Percentiles rank a stretch among this genome's conserved stretches.
Evolutionary conservation across 2,888 invertebrate genomes (phyloP).

Genomic region (Conchocele bisecta): DNA sequence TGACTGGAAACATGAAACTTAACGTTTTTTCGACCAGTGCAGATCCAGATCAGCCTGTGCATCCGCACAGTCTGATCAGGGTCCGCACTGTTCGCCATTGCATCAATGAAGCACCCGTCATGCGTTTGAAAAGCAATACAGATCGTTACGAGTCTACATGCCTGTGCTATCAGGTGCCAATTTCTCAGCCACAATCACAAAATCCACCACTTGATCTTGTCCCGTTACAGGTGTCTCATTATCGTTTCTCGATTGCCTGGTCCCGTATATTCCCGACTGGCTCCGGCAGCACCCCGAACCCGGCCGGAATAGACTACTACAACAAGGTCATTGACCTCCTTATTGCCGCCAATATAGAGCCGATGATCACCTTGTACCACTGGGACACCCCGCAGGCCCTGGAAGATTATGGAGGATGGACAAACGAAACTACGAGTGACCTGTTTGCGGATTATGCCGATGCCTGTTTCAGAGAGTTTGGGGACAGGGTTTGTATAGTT

Average conservation of each 20-base stretch:
- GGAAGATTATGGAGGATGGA: conserved; percentile 82
- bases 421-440: conserved; percentile 72
- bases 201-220: too few relatives aligned
- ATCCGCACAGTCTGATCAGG: too few relatives aligned
- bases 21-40: too few relatives aligned
- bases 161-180: neutral
- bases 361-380: conserved; percentile 85
- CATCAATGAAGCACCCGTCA: too few relatives aligned
- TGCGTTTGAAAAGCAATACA: too few relatives aligned
- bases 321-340: conserved; percentile 89
- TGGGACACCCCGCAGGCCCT: conserved; percentile 81
- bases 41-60: too few relatives aligned
- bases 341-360: conserved; percentile 85
- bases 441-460: conserved; percentile 81
- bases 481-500: conserved; percentile 82
- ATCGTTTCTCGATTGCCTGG: conserved; percentile 87
- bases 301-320: conserved; percentile 89
- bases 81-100: too few relatives aligned
- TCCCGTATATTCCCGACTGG: conserved; percentile 87
- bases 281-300: conserved; percentile 83
- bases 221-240: conserved; percentile 62
- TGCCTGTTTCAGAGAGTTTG: conserved; percentile 80
- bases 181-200: too few relatives aligned
- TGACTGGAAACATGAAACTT: too few relatives aligned
- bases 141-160: too few relatives aligned